These are phyloP conservation scores for Drosophila gunungcola DNA, from an alignment of 1,140 invertebrate species.

Conservation along the genomic window DNA sequence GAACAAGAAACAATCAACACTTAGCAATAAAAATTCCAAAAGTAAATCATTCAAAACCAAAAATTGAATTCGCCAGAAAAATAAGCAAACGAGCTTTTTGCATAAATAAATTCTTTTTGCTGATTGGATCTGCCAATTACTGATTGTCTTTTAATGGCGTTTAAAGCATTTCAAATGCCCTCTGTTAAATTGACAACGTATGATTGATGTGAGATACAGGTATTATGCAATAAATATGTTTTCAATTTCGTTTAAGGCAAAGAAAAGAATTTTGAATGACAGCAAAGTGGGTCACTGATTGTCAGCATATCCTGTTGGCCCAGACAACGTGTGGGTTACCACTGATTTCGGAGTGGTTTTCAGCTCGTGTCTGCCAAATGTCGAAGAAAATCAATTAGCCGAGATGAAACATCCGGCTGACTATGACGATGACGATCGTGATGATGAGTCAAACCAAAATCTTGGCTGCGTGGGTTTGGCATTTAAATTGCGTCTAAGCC, in stretches of 20 bases:
- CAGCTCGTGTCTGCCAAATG: conserved; percentile 3
- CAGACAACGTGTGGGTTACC: conserved; percentile 19
- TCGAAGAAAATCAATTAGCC: conserved; percentile 39
- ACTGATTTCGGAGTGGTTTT: conserved; percentile 15
- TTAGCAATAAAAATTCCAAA: conserved; percentile 34
- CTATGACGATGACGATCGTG: conserved; percentile 10
- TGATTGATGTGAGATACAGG: conserved; percentile 64
- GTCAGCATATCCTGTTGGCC: conserved; percentile 39
- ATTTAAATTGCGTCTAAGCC: conserved; percentile 47
- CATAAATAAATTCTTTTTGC: conserved; percentile 68
- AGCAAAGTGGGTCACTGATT: conserved; percentile 60
- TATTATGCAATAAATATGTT: conserved; percentile 51
- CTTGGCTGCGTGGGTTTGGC: conserved; percentile 29
- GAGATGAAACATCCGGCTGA: conserved; percentile 34
- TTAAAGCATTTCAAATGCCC: conserved; percentile 44
- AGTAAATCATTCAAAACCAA: conserved; percentile 18
- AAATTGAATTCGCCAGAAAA: conserved; percentile 17
- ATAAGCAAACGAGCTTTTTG: conserved; percentile 52
- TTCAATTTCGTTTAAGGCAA: conserved; percentile 42
- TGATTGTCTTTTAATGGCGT: conserved; percentile 73
- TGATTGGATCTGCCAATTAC: conserved; percentile 69
- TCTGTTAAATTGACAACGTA: conserved; percentile 58
- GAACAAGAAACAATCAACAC: conserved; percentile 7
- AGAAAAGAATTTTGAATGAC: conserved; percentile 55
- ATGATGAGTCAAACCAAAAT: conserved; percentile 40